A percentile compares a stretch with the other conserved stretches of the same genome.
Evolutionary conservation across 2,113 vertebrate species (phyloP).

Genomic region (Hypomesus transpacificus): DNA sequence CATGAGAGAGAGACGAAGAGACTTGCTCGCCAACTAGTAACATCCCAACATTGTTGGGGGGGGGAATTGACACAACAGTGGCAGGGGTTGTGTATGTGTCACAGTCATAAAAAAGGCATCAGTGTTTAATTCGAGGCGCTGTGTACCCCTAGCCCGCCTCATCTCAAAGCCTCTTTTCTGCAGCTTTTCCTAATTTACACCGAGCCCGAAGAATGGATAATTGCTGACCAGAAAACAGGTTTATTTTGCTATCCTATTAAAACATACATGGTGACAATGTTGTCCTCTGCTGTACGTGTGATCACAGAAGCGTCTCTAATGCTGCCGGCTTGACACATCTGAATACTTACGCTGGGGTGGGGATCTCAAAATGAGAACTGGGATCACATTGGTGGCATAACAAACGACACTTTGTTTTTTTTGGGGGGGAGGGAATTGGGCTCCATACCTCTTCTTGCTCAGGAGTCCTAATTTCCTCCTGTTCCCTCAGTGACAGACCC

Average conservation of each 20-base stretch:
- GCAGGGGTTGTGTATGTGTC: slow-evolving; percentile 41
- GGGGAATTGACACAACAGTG: slow-evolving; percentile 11
- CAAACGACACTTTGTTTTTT: slow-evolving; percentile 44
- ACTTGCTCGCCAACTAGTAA: background rate
- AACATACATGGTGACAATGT: slow-evolving; percentile 51
- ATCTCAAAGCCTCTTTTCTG: slow-evolving; percentile 50
- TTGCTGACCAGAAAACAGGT: slow-evolving; percentile 62
- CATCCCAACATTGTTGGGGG: background rate
- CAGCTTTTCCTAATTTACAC: slow-evolving; percentile 54
- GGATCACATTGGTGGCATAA: slow-evolving; percentile 44
- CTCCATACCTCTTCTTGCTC: slow-evolving; percentile 41
- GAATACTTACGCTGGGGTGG: slow-evolving; percentile 38
- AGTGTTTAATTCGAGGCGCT: slow-evolving; percentile 45
- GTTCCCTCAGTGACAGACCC: slow-evolving; percentile 50
- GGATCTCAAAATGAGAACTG: slow-evolving; percentile 55
- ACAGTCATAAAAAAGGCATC: slow-evolving; percentile 28
- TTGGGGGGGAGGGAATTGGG: slow-evolving; percentile 35
- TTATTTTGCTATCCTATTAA: slow-evolving; percentile 61
- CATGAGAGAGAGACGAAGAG: background rate
- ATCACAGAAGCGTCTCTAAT: slow-evolving; percentile 57
- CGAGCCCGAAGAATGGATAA: slow-evolving; percentile 45
- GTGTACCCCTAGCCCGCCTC: background rate
- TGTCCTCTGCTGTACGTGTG: slow-evolving; percentile 28
- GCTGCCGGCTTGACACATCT: slow-evolving; percentile 41
- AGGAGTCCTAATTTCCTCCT: slow-evolving; percentile 51